These are phyloP conservation scores for Drosophila nebulosa DNA, from an alignment of 1,140 invertebrate species.

Conservation along the genomic window DNA sequence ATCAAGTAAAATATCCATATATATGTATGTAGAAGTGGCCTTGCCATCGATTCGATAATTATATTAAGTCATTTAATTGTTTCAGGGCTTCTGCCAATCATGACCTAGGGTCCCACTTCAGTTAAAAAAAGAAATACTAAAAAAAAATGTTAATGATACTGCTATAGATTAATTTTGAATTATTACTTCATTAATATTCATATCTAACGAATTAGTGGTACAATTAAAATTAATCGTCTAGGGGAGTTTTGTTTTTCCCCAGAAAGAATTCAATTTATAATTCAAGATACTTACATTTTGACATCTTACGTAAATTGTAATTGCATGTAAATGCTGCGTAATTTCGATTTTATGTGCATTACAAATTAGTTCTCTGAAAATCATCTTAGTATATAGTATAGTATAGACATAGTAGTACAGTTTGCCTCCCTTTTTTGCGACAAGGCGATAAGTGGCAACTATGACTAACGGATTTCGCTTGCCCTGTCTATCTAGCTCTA, in stretches of 20 bases:
- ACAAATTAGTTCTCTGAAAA: constrained; percentile 42
- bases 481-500: neutral
- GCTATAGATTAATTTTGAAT: neutral
- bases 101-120: too few species aligned
- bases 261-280: neutral
- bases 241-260: neutral
- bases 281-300: neutral
- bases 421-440: constrained; percentile 35
- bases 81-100: too few species aligned
- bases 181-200: neutral
- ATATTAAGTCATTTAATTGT: too few species aligned
- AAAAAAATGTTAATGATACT: neutral
- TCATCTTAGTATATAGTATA: neutral
- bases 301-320: constrained; percentile 56
- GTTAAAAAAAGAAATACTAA: neutral
- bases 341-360: constrained; percentile 61
- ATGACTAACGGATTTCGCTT: constrained; percentile 13
- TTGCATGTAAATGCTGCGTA: constrained; percentile 36
- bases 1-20: too few species aligned
- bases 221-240: neutral
- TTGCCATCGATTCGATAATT: too few species aligned
- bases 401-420: neutral
- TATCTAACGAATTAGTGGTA: neutral
- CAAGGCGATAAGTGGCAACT: constrained; percentile 33
- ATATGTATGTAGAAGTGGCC: too few species aligned